Conservation (phyloP, 2,888 invertebrate genomes). For the Lobophora halterata region DNA sequence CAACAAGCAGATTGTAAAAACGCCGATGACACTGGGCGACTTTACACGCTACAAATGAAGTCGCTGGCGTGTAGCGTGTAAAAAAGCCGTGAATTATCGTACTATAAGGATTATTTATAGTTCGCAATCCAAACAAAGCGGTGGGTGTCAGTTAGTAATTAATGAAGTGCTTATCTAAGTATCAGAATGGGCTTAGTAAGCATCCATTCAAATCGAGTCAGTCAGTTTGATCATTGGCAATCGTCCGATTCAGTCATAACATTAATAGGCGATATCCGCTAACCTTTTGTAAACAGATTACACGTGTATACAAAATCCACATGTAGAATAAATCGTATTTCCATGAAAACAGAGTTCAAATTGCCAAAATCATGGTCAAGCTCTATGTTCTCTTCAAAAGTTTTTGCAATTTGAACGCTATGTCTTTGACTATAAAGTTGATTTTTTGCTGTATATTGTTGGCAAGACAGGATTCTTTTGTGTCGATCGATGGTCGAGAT, state of each 20-base stretch:
- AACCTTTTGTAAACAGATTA: slow-evolving; percentile 62
- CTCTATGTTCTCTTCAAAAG: background rate
- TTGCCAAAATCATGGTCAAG: background rate
- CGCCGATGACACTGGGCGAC: too few species aligned
- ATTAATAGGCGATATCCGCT: slow-evolving; percentile 76
- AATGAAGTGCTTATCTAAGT: too few species aligned
- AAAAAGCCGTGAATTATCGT: too few species aligned
- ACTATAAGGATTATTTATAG: too few species aligned
- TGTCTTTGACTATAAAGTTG: background rate
- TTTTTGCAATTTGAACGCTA: background rate
- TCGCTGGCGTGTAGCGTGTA: too few species aligned
- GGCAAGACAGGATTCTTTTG: slow-evolving; percentile 28
- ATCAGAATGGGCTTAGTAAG: slow-evolving; percentile 10
- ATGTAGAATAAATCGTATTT: slow-evolving; percentile 32
- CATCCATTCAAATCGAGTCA: slow-evolving; percentile 31
- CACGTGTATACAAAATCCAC: slow-evolving; percentile 49
- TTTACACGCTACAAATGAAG: too few species aligned
- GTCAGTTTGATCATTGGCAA: slow-evolving; percentile 64
- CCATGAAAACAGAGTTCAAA: slow-evolving; percentile 18
- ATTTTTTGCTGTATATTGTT: slow-evolving; percentile 21
- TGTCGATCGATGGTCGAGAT: slow-evolving; percentile 62
- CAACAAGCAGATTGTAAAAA: too few species aligned
- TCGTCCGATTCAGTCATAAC: slow-evolving; percentile 64
- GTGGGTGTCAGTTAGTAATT: too few species aligned
- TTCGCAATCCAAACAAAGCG: too few species aligned